phyloP scores from a whole-genome alignment of 2,888 invertebrate species.

The Leucophenga montana region DNA sequence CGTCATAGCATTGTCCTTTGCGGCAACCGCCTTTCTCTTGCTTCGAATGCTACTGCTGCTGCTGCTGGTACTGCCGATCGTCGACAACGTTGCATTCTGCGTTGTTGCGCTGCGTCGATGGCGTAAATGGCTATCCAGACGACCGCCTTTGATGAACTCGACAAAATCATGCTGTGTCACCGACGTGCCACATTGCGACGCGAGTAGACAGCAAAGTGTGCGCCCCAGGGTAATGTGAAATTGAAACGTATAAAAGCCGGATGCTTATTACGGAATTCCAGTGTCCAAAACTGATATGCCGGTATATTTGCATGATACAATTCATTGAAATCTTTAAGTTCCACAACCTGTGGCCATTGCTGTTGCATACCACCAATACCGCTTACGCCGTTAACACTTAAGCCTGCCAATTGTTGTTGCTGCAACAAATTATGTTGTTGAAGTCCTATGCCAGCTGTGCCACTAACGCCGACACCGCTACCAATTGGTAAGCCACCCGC shows the following conservation, averaged over 20 bases:
- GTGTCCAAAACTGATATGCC: conserved; percentile 94
- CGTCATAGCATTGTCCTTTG: not conserved
- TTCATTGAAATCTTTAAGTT: conserved; percentile 88
- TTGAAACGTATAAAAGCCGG: conserved; percentile 91
- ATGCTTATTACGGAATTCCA: conserved; percentile 92
- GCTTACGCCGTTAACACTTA: conserved; percentile 41
- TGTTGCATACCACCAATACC: conserved; percentile 72
- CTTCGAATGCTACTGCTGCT: not conserved
- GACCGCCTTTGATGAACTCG: conserved; percentile 91
- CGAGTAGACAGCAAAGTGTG: conserved; percentile 96
- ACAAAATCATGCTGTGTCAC: conserved; percentile 98
- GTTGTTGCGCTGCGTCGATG: conserved; percentile 71
- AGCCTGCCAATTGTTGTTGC: conserved; percentile 57
- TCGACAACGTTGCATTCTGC: conserved; percentile 33
- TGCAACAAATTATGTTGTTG: conserved; percentile 57
- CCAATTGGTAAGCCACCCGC: conserved; percentile 46
- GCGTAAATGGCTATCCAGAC: conserved; percentile 84
- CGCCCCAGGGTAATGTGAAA: conserved; percentile 92
- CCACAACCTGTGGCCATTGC: conserved; percentile 85
- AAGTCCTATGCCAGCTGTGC: conserved; percentile 45
- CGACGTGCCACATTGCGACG: conserved; percentile 93
- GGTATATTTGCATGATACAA: conserved; percentile 88
- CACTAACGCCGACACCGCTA: conserved; percentile 38
- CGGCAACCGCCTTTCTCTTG: no score
- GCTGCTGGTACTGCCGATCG: conserved; percentile 26